Base-by-base conservation (phyloP, 1,140 invertebrate genomes). In the Adelges cooleyi region DNA sequence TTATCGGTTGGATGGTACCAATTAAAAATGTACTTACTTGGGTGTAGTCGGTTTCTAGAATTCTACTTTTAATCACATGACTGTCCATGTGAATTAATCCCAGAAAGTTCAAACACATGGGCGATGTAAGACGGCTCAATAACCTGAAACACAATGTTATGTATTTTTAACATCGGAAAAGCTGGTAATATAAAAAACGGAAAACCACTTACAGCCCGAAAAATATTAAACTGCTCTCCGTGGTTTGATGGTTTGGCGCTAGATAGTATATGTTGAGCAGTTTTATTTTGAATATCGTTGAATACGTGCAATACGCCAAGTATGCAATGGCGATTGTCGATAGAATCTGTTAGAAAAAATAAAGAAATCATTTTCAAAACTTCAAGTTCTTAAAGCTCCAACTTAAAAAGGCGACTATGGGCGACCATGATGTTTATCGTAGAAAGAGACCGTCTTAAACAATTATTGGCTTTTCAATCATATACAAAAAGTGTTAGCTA, bases 181-280 rank as follows among this genome's bases (percentile, higher is more conserved):
- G n/a, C n/a, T n/a, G n/a, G n/a, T n/a, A n/a, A n/a, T n/a, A n/a
- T n/a, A n/a, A n/a, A n/a, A n/a, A n/a, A n/a, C n/a, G n/a, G n/a
- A n/a, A n/a, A 67, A 40, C 17, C 29, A 79, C 80, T 78, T 76
- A 86, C 84, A 85, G 84, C 62, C 95, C 95, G 73, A 91, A 94
- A 76, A 99, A 99, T 71, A 99, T 94, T 49, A 99, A 81, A 75
- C 92, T 97, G 78, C 98, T 95, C 75, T 98, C 95, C 74, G 98
- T 96, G 1, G 96, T 99, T 77, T 96, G 91, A 77, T 99, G 95
- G 75, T 96, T 87, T 0, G 93, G 87, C 8, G 95, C 94, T 69
- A 99, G 77, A 73, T 98, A 97, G 77, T 98, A 99, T 68, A 96
- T 84, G 79, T 98, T 98, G 29, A 99, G 82, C 9, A 99, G 84